A percentile compares a stretch with the other conserved stretches of the same genome.
These are phyloP conservation scores for Steinernema khuongi DNA, from an alignment of 1,140 invertebrate genomes.

Conservation along the genomic window DNA sequence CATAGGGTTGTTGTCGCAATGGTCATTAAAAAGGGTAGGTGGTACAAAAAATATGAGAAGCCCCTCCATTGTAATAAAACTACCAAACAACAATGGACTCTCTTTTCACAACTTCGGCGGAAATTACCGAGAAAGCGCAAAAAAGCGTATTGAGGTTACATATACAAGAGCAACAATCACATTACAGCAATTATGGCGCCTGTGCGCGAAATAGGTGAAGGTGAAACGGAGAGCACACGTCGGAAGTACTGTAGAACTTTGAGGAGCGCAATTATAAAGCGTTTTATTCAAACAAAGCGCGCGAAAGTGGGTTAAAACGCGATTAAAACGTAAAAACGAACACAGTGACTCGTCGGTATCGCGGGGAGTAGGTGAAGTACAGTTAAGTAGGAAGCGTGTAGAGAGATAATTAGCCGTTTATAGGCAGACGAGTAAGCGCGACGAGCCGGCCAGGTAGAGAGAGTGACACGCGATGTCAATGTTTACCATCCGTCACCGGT, in stretches of 20 bases:
- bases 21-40: too few species aligned
- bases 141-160: too few species aligned
- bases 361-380: background rate
- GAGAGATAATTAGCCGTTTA: slow-evolving; percentile 3
- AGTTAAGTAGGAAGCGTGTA: background rate
- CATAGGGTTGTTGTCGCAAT: too few species aligned
- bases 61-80: too few species aligned
- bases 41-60: too few species aligned
- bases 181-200: background rate
- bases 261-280: background rate
- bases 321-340: background rate
- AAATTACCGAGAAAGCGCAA: too few species aligned
- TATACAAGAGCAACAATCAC: too few species aligned
- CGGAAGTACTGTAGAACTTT: background rate
- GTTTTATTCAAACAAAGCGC: slow-evolving; percentile 13
- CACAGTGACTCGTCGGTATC: background rate
- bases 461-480: slow-evolving; percentile 1
- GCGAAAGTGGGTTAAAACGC: slow-evolving; percentile 15
- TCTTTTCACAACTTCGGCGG: too few species aligned
- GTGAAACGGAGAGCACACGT: too few species aligned
- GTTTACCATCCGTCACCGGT: background rate
- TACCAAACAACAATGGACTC: too few species aligned
- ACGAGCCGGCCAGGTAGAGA: background rate
- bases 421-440: background rate
- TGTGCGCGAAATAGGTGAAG: background rate